Conservation (phyloP, 2,113 vertebrate species). For the Gymnorhina tibicen region DNA sequence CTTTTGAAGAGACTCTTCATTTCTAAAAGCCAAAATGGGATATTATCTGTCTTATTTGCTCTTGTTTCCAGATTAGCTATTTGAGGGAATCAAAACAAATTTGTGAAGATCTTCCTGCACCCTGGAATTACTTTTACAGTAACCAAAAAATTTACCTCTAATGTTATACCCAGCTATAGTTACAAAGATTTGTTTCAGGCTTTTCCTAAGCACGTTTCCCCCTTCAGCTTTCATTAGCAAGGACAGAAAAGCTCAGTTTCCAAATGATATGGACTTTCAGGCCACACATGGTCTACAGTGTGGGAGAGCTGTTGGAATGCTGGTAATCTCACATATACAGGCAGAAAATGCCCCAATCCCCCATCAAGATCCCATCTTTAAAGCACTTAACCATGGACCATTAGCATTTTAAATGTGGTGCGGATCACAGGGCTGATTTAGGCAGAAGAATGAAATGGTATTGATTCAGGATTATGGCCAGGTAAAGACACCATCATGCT, state of each 20-base stretch:
- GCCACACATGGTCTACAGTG: background rate
- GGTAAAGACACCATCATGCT: background rate
- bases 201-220: background rate
- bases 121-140: slow-evolving; percentile 12
- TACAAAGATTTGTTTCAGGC: background rate
- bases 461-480: slow-evolving; percentile 32
- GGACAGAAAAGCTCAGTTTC: background rate
- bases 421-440: background rate
- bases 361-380: background rate
- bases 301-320: background rate
- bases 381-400: background rate
- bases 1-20: background rate
- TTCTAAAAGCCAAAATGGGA: background rate
- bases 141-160: slow-evolving; percentile 4
- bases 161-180: background rate
- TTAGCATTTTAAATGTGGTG: background rate
- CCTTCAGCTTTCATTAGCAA: background rate
- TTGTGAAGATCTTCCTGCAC: background rate
- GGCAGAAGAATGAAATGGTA: background rate
- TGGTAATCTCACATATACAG: background rate
- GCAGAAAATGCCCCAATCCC: background rate
- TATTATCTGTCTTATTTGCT: slow-evolving; percentile 18
- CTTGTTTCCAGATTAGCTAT: background rate
- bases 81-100: slow-evolving; percentile 21
- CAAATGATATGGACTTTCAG: background rate